Evolutionary conservation across 2,113 vertebrate species (phyloP).

Genomic region (Falco punctatus): DNA sequence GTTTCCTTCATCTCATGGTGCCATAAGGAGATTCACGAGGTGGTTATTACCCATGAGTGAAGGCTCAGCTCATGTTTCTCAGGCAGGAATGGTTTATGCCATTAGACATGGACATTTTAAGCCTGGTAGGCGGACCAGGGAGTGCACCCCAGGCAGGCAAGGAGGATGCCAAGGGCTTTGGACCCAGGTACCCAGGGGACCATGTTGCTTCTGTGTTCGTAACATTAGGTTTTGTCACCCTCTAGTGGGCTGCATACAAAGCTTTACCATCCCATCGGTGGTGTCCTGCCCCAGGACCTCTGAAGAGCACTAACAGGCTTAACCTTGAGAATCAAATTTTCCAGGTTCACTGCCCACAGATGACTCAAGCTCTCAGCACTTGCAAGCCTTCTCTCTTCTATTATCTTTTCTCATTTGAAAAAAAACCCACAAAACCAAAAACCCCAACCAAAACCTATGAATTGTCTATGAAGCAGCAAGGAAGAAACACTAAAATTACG

Average conservation of each 20-base stretch:
- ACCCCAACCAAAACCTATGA: neutral
- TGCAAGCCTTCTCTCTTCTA: neutral
- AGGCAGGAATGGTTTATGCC: neutral
- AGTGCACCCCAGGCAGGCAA: neutral
- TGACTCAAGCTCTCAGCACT: neutral
- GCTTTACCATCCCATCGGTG: neutral
- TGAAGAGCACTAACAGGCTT: neutral
- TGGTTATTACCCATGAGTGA: neutral
- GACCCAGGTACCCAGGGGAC: neutral
- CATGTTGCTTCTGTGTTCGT: neutral
- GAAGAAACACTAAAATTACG: conserved; percentile 21
- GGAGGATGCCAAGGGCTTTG: neutral
- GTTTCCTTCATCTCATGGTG: neutral
- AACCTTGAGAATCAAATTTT: neutral
- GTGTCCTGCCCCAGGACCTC: neutral
- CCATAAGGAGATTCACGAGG: neutral
- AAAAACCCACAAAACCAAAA: neutral
- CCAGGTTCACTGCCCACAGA: neutral
- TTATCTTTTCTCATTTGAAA: neutral
- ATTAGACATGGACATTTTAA: neutral
- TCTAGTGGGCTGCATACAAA: neutral
- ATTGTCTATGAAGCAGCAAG: neutral
- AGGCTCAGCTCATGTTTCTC: neutral
- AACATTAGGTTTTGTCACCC: conserved; percentile 48
- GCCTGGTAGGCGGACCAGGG: neutral